Evolutionary conservation across 2,797 vertebrate genomes (phyloP).

Genomic region (Arnoldichthys spilopterus): DNA sequence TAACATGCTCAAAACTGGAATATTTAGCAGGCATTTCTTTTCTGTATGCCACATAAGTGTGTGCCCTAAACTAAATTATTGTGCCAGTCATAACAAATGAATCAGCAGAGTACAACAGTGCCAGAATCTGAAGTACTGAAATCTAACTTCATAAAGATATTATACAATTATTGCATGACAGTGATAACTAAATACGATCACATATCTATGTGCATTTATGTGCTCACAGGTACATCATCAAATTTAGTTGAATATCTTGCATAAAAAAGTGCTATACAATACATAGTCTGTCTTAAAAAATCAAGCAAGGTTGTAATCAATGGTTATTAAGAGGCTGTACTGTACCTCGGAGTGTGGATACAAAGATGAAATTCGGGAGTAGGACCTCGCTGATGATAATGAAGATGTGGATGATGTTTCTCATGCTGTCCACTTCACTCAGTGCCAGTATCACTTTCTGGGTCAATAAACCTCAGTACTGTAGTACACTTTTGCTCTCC

Average conservation of each 20-base stretch:
- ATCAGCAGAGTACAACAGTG: not conserved
- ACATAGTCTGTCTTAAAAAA: too few species aligned
- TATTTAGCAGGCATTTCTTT: not conserved
- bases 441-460: slow-evolving; percentile 11
- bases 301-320: not conserved
- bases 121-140: slow-evolving; percentile 20
- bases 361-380: slow-evolving; percentile 36
- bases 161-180: not conserved
- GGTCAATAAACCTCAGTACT: slow-evolving; percentile 4
- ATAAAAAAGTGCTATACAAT: not conserved
- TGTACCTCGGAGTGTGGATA: slow-evolving; percentile 46
- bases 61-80: not conserved
- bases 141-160: slow-evolving; percentile 27
- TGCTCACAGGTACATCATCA: not conserved
- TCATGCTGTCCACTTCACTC: slow-evolving; percentile 48
- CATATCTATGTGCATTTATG: not conserved
- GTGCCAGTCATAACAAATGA: not conserved
- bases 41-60: not conserved
- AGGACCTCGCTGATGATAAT: slow-evolving; percentile 46
- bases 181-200: slow-evolving; percentile 8
- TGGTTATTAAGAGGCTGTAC: not conserved
- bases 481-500: slow-evolving; percentile 16
- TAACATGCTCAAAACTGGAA: not conserved
- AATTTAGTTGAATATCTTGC: too few species aligned
- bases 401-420: slow-evolving; percentile 34